phyloP scores from a whole-genome alignment of 2,888 invertebrate species.

The Agelastica alni region DNA sequence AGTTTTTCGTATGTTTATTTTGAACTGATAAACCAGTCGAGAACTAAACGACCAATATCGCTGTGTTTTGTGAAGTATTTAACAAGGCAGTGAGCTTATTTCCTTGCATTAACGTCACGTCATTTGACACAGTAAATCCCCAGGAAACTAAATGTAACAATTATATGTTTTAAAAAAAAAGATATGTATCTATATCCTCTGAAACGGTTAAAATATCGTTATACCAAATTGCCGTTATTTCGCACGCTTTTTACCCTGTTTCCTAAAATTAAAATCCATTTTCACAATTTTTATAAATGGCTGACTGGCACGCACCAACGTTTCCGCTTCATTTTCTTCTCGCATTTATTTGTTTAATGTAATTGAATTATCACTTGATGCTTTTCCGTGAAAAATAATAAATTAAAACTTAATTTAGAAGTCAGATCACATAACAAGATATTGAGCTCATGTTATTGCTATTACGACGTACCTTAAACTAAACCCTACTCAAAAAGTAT shows the following conservation, averaged over 20 bases:
- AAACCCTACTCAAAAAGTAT: no score
- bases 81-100: no score
- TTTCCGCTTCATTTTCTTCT: neutral
- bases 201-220: constrained; percentile 10
- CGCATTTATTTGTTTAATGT: constrained; percentile 1
- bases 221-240: constrained; percentile 8
- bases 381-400: no score
- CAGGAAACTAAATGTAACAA: constrained; percentile 2
- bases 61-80: no score
- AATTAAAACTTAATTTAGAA: no score
- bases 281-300: constrained; percentile 24
- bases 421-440: no score
- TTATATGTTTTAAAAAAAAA: constrained; percentile 9
- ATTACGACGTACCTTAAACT: no score
- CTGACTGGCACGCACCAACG: constrained; percentile 10
- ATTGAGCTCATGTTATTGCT: no score
- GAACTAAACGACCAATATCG: no score
- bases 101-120: neutral
- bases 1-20: no score
- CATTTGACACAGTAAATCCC: neutral
- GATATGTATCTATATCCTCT: constrained; percentile 16
- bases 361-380: neutral
- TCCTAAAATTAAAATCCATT: constrained; percentile 28
- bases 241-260: constrained; percentile 18
- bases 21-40: no score